Evolutionary conservation across 2,113 vertebrate genomes (phyloP), one percentile per base, ranked within the genome.

Genomic region (Lipotes vexillifer): DNA sequence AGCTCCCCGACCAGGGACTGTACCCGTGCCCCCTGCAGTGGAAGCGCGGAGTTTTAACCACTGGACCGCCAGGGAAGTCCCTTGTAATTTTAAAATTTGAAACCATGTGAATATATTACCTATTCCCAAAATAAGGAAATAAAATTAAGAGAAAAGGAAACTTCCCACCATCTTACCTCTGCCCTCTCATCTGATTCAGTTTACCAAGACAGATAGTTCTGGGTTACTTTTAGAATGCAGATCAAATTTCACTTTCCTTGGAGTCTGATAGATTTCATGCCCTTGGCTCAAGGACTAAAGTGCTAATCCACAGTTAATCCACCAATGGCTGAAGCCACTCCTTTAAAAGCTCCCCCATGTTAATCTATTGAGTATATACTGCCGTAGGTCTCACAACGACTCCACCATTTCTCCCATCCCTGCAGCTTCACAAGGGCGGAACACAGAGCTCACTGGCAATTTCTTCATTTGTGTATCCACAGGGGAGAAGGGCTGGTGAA

Each of bases 51-150:
- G 52, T 52, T 52, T 52, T 52, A 52, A 52, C 52, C 52, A 52
- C 49, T 17, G 15, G 52, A 52, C 52, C 15, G 52, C 15, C 52
- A 52, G 52, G 52, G 52, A 52, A 52, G 52, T 52, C 18, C 57
- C 90, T 33, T 12, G 3, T 92, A 66, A 75, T 18, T 82, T 94
- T 29, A 49, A 38, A 38, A 66, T 72, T 21, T 84, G 83, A 65
- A 97, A 44, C 63, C 27, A 77, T 25, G 23, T 31, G 31, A 95
- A 11, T 46, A 17, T 52, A 89, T 74, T 41, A 91, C 29, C 44
- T 61, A 46, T 29, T 49, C 11, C 41, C 7, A 13, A 93, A 84
- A 71, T 25, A 92, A 77, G 17, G 31, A 63, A 92, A 88, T 21
- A 27, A 66, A 80, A 49, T 29, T 27, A 33, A 78, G 29, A 72